phyloP scores from a whole-genome alignment of 2,797 vertebrate species.

The Phoxinus dragarum region DNA sequence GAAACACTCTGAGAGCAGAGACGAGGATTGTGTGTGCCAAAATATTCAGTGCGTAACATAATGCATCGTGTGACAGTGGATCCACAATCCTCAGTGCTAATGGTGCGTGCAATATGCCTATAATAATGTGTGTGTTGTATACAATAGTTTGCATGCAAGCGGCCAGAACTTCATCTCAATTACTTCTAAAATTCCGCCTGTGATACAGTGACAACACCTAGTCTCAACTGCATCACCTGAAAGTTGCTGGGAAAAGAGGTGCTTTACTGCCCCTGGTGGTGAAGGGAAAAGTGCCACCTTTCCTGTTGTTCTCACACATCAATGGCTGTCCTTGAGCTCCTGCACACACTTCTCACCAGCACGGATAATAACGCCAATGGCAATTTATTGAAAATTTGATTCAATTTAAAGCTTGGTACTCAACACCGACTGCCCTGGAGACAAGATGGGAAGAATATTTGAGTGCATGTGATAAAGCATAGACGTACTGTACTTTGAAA shows the following conservation, averaged over 20 bases:
- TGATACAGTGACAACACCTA: background rate
- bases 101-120: background rate
- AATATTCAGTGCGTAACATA: slow-evolving; percentile 21
- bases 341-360: background rate
- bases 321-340: slow-evolving; percentile 46
- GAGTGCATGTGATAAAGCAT: slow-evolving; percentile 28
- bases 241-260: background rate
- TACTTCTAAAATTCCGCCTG: slow-evolving; percentile 9
- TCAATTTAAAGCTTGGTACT: slow-evolving; percentile 49
- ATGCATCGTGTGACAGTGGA: background rate
- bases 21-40: background rate
- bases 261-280: background rate
- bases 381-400: slow-evolving; percentile 46
- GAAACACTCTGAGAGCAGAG: slow-evolving; percentile 30
- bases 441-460: slow-evolving; percentile 43
- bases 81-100: slow-evolving; percentile 18
- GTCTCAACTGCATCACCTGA: background rate
- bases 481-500: background rate
- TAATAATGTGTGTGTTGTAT: background rate
- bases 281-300: background rate
- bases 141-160: background rate
- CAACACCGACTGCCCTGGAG: slow-evolving; percentile 15
- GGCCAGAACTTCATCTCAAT: background rate
- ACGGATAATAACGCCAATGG: slow-evolving; percentile 29
- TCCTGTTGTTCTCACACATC: slow-evolving; percentile 10